Evolutionary conservation across 2,113 vertebrate species (phyloP).

Genomic region (Pardalotus punctatus): DNA sequence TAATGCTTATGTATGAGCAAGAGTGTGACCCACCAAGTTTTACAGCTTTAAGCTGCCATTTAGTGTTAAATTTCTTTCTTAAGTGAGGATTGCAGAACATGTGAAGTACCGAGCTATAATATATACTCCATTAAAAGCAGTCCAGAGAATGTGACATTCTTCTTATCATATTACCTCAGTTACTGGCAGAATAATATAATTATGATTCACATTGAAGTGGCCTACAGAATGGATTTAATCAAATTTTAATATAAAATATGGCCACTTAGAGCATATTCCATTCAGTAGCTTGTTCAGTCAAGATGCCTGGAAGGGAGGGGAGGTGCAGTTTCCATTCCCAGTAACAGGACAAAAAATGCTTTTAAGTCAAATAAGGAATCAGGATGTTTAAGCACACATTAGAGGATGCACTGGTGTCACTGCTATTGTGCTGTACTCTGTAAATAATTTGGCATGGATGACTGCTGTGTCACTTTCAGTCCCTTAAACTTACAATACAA

Average conservation of each 20-base stretch:
- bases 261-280: constrained; percentile 13
- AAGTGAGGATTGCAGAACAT: neutral
- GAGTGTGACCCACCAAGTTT: neutral
- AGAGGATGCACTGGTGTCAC: neutral
- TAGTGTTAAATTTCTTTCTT: constrained; percentile 9
- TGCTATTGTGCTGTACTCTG: neutral
- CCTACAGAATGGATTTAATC: constrained; percentile 57
- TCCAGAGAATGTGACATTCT: constrained; percentile 47
- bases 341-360: neutral
- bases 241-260: constrained; percentile 54
- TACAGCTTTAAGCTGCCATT: neutral
- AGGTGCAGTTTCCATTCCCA: neutral
- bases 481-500: neutral
- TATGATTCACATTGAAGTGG: constrained; percentile 50
- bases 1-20: neutral
- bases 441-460: neutral
- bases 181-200: constrained; percentile 61
- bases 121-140: constrained; percentile 25
- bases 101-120: neutral
- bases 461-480: neutral
- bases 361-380: constrained; percentile 27
- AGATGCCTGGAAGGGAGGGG: neutral
- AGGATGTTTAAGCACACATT: constrained; percentile 25
- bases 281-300: constrained; percentile 3
- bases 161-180: constrained; percentile 59